Evolutionary conservation across 2,888 invertebrate genomes (phyloP), one percentile per base, ranked within the genome.

Genomic region (Andrena bicolor): DNA sequence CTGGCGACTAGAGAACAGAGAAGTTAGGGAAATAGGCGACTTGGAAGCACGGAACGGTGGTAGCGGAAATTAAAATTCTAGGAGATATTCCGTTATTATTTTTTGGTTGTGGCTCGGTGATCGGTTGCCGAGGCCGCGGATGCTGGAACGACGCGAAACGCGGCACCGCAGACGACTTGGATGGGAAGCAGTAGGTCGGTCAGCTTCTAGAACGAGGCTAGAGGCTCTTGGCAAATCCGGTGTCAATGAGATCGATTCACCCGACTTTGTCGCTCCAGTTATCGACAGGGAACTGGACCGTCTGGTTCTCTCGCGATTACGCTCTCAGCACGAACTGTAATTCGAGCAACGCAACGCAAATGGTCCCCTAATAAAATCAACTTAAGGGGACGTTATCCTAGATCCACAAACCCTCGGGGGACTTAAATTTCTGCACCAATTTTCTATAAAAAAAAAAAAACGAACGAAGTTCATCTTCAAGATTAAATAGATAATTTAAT

Each of bases 211-310:
- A 83, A 83, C 71, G 83, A 71, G 73, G 80, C 74, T 82, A 82
- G 74, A 74, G 63, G 60, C 83, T 84, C 64, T 76, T 56, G 74
- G 84, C 83, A 77, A 80, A 84, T 84, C 84, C 84, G 83, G 83
- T 83, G 83, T 83, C 76, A 76, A 84, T 84, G 84, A 68, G 83
- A 84, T 83, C 82, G 82, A 83, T 82, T 78, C 83, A 82, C 71
- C 82, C 82, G 68, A 63, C 75, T 71, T 66, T 66, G 82, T 65
- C 73, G 77, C 65, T 83, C 81, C 63, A 81, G 83, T 74, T 83
- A 81, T 81, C 65, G 81, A 70, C 76, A 49, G 76, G 68, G 72
- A 79, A 81, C 81, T 66, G 81, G 69, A 73, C 65, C 69, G 79
- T 66, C 82, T 82, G 70, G 70, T 75, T 82, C 75, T 71, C 66